Percentiles rank a stretch among this genome's conserved stretches.
Conservation (phyloP, 2,113 vertebrate species). For the Bettongia penicillata region DNA sequence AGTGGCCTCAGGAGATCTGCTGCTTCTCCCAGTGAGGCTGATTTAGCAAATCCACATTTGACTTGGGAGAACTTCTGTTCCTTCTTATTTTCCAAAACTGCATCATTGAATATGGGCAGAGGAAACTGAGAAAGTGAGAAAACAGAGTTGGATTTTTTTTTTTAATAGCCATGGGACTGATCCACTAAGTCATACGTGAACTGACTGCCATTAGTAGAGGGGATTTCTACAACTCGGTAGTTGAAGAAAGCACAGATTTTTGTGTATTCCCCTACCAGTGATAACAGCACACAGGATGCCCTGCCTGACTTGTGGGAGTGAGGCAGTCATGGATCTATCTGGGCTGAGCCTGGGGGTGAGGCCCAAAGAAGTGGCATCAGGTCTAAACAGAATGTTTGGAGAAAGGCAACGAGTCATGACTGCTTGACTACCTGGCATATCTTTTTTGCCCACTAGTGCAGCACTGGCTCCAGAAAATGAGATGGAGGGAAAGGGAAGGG, state of each 20-base stretch:
- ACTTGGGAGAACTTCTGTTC: background rate
- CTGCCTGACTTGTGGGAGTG: background rate
- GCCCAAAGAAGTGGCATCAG: background rate
- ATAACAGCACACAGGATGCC: background rate
- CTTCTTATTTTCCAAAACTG: background rate
- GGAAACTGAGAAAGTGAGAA: background rate
- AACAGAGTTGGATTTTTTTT: background rate
- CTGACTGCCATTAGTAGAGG: background rate
- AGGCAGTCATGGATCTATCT: background rate
- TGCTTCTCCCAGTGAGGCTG: background rate
- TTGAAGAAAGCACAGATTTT: background rate
- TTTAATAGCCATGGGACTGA: background rate
- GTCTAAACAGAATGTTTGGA: background rate
- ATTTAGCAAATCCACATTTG: background rate
- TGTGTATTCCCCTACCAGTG: background rate
- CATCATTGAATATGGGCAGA: background rate
- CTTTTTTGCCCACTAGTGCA: background rate
- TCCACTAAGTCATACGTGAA: background rate
- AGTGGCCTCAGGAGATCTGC: background rate
- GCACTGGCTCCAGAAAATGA: background rate
- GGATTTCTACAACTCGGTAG: background rate
- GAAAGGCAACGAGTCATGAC: background rate
- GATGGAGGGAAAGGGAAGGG: background rate
- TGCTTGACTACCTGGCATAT: background rate
- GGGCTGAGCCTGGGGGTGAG: background rate